Conservation (phyloP, 64 coral and sea anemone species). For the Acropora yongei region DNA sequence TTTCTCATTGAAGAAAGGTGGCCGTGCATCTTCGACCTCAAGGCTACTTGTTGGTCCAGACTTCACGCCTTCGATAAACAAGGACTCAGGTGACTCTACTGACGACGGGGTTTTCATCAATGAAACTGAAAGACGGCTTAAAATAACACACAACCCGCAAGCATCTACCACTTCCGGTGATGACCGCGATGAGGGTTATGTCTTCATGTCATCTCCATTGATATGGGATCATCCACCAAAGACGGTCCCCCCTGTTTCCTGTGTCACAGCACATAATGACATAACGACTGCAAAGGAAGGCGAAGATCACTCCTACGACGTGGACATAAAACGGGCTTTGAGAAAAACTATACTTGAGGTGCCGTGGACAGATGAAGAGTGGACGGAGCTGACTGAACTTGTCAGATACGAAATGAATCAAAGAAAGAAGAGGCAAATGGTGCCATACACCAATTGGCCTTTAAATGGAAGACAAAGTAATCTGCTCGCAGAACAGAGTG, state of each 20-base stretch:
- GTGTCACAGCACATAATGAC: too few species aligned
- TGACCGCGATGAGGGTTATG: not conserved
- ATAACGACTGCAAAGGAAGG: too few species aligned
- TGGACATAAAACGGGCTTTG: not conserved
- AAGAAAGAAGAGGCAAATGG: not conserved
- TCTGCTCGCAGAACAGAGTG: not conserved
- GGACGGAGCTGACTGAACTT: conserved; percentile 5
- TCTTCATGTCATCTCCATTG: not conserved
- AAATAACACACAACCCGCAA: not conserved
- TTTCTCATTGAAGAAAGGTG: not conserved
- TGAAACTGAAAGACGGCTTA: not conserved
- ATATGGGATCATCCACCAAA: too few species aligned
- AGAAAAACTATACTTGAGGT: not conserved
- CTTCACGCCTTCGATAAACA: too few species aligned
- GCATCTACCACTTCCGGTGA: not conserved
- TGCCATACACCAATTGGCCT: not conserved
- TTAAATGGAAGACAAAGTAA: not conserved
- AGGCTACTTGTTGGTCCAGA: too few species aligned
- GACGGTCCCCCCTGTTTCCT: too few species aligned
- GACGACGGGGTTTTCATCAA: not conserved
- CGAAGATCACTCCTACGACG: not conserved
- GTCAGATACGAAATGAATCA: not conserved
- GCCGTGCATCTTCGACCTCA: not conserved
- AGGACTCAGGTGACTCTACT: not conserved
- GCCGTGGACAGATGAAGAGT: conserved; percentile 15